Percentiles rank a stretch among this genome's conserved stretches.
phyloP scores from a whole-genome alignment of 1,140 invertebrate genomes.

The Heliothis subflexa region DNA sequence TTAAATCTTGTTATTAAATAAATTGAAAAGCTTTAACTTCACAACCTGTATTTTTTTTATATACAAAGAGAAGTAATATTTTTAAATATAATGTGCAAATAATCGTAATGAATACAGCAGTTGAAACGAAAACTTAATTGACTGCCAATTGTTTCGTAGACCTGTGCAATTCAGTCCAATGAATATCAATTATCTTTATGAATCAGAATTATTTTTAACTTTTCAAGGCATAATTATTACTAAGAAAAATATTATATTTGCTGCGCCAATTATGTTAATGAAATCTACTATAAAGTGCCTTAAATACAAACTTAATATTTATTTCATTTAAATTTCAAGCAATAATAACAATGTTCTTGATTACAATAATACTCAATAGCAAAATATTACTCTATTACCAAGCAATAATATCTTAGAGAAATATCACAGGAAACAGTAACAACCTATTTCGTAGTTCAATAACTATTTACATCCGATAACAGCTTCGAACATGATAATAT shows the following conservation, averaged over 20 bases:
- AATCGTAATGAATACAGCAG: background rate
- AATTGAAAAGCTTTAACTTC: slow-evolving; percentile 18
- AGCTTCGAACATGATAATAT: background rate
- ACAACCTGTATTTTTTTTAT: background rate
- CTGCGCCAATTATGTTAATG: too few relatives aligned
- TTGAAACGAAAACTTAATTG: slow-evolving; percentile 9
- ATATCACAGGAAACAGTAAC: background rate
- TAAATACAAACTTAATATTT: too few relatives aligned
- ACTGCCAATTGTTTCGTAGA: background rate
- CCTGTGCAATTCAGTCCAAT: background rate
- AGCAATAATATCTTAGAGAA: background rate
- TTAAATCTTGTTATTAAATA: slow-evolving; percentile 22
- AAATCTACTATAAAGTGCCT: too few relatives aligned
- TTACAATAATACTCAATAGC: too few relatives aligned
- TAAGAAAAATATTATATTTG: too few relatives aligned
- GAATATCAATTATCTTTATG: background rate
- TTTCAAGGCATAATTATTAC: background rate
- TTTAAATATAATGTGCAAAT: background rate
- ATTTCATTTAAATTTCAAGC: too few relatives aligned
- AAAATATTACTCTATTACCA: too few relatives aligned
- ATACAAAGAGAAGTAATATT: background rate
- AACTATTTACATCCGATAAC: slow-evolving; percentile 10
- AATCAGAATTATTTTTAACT: background rate
- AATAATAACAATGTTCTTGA: too few relatives aligned
- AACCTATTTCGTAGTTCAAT: slow-evolving; percentile 3